Conservation (phyloP, 2,888 invertebrate species). For the Selenia dentaria region DNA sequence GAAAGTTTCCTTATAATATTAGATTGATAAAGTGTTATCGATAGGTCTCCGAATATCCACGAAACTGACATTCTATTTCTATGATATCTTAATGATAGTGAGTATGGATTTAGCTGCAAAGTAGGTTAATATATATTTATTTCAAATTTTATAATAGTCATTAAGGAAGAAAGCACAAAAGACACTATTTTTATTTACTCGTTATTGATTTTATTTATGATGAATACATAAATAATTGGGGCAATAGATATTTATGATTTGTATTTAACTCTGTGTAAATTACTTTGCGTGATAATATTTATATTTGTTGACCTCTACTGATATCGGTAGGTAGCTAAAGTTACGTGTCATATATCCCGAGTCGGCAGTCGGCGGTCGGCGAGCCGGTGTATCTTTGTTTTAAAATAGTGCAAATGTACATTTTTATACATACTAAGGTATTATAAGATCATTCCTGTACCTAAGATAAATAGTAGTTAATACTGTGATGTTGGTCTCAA, state of each 20-base stretch:
- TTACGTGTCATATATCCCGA: constrained; percentile 18
- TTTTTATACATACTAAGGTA: constrained; percentile 58
- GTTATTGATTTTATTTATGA: constrained; percentile 65
- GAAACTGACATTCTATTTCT: constrained; percentile 49
- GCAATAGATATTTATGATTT: constrained; percentile 50
- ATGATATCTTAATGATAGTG: constrained; percentile 42
- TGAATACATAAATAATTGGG: constrained; percentile 47
- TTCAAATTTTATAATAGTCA: constrained; percentile 64
- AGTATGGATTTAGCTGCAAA: constrained; percentile 52
- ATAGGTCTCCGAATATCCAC: constrained; percentile 47
- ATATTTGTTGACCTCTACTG: constrained; percentile 25
- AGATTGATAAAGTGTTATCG: constrained; percentile 43
- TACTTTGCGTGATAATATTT: constrained; percentile 8
- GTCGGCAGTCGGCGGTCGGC: constrained; percentile 52
- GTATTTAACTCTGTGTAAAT: constrained; percentile 11
- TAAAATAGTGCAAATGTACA: constrained; percentile 77
- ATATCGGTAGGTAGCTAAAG: constrained; percentile 14
- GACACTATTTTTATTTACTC: constrained; percentile 73
- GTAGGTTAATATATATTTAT: constrained; percentile 69
- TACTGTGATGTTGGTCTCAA: constrained; percentile 83
- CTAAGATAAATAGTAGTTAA: constrained; percentile 80
- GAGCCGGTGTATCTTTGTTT: constrained; percentile 57
- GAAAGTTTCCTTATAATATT: constrained; percentile 59
- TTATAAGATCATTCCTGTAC: constrained; percentile 81
- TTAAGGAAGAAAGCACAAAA: constrained; percentile 74